Conservation (phyloP, 2,797 vertebrate species). For the Cacajao melanocephalus region DNA sequence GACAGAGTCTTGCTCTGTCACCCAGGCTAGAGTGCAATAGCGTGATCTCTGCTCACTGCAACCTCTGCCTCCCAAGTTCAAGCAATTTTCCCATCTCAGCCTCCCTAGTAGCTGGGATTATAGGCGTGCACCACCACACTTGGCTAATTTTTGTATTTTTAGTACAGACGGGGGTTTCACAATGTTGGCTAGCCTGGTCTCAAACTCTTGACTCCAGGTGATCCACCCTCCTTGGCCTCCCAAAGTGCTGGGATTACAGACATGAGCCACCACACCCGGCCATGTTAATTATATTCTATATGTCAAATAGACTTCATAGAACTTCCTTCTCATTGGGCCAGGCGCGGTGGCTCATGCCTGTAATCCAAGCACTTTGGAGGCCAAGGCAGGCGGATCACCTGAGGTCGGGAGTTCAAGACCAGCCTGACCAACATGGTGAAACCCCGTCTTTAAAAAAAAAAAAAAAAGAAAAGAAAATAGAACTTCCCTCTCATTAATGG, state of each 20-base stretch:
- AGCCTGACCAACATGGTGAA: no score
- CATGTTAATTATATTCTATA: background rate
- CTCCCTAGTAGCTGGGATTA: background rate
- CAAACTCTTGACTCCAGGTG: background rate
- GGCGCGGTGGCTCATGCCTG: no score
- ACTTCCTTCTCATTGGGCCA: conserved; percentile 59
- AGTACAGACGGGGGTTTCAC: background rate
- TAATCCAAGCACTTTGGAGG: no score
- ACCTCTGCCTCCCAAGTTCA: background rate
- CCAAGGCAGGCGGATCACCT: no score
- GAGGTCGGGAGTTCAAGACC: no score
- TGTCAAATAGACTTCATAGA: background rate
- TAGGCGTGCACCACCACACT: background rate
- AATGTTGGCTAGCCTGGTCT: background rate
- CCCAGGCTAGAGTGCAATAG: background rate
- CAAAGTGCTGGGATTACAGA: background rate
- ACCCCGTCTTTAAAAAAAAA: no score
- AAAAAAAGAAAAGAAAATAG: no score
- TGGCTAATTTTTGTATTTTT: background rate
- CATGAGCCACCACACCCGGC: background rate
- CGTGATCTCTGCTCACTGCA: background rate
- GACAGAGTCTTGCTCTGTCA: background rate
- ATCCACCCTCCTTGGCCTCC: background rate
- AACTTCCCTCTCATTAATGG: conserved; percentile 89
- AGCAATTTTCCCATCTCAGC: background rate